Conservation (phyloP, 2,888 invertebrate genomes). For the Pocota personata region DNA sequence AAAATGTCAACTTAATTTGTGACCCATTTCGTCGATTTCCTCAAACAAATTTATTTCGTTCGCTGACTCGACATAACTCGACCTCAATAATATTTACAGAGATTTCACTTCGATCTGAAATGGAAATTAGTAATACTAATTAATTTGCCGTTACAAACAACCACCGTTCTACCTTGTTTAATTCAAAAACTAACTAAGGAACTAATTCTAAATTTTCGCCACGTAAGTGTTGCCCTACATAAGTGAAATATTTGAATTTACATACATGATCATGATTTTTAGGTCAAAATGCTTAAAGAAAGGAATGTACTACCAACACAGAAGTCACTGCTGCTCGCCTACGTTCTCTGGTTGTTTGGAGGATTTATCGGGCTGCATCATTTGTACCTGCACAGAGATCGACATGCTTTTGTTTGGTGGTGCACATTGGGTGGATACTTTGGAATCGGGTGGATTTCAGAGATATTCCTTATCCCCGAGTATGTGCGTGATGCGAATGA, state of each 20-base stretch:
- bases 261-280: background rate
- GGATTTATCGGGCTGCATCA: slow-evolving; percentile 96
- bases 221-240: background rate
- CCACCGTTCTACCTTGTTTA: background rate
- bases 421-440: slow-evolving; percentile 92
- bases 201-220: background rate
- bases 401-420: slow-evolving; percentile 96
- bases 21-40: slow-evolving; percentile 45
- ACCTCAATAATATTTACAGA: slow-evolving; percentile 44
- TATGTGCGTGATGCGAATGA: slow-evolving; percentile 93
- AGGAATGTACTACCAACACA: slow-evolving; percentile 76
- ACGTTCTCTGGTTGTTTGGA: slow-evolving; percentile 93
- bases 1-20: slow-evolving; percentile 6
- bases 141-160: background rate
- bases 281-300: slow-evolving; percentile 62
- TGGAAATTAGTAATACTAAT: background rate
- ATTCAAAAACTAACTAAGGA: background rate
- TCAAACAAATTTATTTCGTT: slow-evolving; percentile 13
- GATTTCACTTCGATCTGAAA: slow-evolving; percentile 25
- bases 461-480: slow-evolving; percentile 91
- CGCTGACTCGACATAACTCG: slow-evolving; percentile 61
- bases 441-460: slow-evolving; percentile 93
- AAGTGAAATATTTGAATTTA: background rate
- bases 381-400: slow-evolving; percentile 93
- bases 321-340: slow-evolving; percentile 88